These are phyloP conservation scores for Sapayoa aenigma DNA, from an alignment of 2,113 vertebrate genomes.

Conservation along the genomic window DNA sequence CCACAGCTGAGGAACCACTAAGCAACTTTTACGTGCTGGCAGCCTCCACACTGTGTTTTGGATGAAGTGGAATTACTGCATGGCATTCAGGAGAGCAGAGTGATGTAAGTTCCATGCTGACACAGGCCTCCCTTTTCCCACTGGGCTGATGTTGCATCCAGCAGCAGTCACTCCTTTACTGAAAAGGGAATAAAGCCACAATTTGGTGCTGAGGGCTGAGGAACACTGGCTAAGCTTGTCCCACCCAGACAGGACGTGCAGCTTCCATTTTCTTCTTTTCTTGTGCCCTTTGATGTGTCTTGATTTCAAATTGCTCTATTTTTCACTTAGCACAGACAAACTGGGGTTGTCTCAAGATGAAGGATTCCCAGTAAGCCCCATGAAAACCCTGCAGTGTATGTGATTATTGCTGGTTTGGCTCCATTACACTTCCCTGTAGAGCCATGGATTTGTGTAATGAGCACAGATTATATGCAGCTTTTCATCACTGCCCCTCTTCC, in stretches of 20 bases:
- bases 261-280: neutral
- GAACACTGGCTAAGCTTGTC: neutral
- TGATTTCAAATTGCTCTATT: neutral
- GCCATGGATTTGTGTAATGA: constrained; percentile 52
- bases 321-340: neutral
- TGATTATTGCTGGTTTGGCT: neutral
- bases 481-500: constrained; percentile 69
- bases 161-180: neutral
- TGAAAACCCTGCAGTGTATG: neutral
- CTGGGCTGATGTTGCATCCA: neutral
- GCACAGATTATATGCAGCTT: constrained; percentile 21
- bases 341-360: neutral
- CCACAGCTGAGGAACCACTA: neutral
- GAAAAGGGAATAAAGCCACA: neutral
- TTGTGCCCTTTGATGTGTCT: neutral
- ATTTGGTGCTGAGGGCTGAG: neutral
- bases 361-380: neutral
- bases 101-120: neutral
- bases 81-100: neutral
- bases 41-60: neutral
- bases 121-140: neutral
- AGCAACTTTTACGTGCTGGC: neutral
- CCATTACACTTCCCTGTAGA: constrained; percentile 61
- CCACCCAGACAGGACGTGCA: neutral
- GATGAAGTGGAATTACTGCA: neutral